These are phyloP conservation scores for Drosophila pandora DNA, from an alignment of 1,140 invertebrate genomes.

Conservation along the genomic window DNA sequence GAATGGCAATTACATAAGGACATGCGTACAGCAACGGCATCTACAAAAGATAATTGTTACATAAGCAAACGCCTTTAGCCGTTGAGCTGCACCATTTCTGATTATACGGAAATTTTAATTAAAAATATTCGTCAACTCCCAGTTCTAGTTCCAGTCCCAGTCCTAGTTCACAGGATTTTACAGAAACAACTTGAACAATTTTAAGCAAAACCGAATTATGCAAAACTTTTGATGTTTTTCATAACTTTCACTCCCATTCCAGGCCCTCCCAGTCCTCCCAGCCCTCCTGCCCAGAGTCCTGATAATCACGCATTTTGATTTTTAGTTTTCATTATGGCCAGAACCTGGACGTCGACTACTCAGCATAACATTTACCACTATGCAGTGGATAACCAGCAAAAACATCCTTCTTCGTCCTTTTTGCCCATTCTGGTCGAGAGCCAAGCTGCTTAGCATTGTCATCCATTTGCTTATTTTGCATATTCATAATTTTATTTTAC, in stretches of 20 bases:
- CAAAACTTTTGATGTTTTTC: conserved; percentile 78
- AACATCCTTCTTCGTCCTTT: not conserved
- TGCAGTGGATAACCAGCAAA: conserved; percentile 47
- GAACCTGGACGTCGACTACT: conserved; percentile 21
- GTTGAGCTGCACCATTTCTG: conserved; percentile 48
- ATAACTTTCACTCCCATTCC: not conserved
- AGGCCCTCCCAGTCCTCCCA: not conserved
- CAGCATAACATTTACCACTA: conserved; percentile 69
- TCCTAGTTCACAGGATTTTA: conserved; percentile 23
- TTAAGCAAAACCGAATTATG: conserved; percentile 81
- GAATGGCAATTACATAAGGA: conserved; percentile 13
- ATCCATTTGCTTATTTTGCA: conserved; percentile 82
- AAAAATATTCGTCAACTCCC: conserved; percentile 59
- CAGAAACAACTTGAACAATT: conserved; percentile 71
- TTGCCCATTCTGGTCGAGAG: too few relatives aligned
- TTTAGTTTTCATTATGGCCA: conserved; percentile 75
- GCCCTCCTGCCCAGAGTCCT: not conserved
- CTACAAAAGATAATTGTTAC: conserved; percentile 27
- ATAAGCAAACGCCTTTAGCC: conserved; percentile 43
- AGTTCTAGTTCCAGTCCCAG: not conserved
- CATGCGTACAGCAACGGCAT: conserved; percentile 23
- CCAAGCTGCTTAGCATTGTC: conserved; percentile 78
- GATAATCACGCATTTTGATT: conserved; percentile 69
- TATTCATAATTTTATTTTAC: conserved; percentile 83
- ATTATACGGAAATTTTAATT: conserved; percentile 80